phyloP scores from a whole-genome alignment of 2,113 vertebrate species.

The Colossoma macropomum region DNA sequence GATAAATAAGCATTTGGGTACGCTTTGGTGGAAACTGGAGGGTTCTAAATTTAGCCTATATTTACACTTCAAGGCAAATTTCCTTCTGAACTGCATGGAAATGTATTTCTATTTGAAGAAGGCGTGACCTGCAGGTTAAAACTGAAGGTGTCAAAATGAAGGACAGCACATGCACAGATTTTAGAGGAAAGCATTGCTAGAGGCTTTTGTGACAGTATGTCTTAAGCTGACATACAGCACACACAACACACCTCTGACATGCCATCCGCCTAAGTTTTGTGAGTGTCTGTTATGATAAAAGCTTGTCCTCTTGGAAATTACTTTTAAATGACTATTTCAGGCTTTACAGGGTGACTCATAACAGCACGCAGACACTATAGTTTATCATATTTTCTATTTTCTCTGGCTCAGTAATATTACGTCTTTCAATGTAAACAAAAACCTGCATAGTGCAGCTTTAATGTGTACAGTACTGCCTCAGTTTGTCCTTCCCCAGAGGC shows the following conservation, averaged over 20 bases:
- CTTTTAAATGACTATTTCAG: no score
- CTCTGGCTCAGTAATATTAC: no score
- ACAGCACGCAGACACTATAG: no score
- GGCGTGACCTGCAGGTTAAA: slow-evolving; percentile 16
- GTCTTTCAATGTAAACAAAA: no score
- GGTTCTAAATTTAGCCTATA: not conserved
- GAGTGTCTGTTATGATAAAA: slow-evolving; percentile 5
- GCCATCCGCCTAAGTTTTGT: not conserved
- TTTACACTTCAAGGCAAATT: not conserved
- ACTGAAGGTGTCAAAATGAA: slow-evolving; percentile 12
- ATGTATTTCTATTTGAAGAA: slow-evolving; percentile 13
- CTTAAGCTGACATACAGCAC: not conserved
- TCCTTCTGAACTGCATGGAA: not conserved
- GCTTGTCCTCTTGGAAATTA: slow-evolving; percentile 24
- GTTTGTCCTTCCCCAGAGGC: no score
- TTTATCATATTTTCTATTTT: no score
- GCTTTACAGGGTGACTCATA: no score
- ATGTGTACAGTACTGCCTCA: no score
- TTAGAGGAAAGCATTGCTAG: not conserved
- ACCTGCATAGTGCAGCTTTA: no score
- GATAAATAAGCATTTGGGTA: not conserved
- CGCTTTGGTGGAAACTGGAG: not conserved
- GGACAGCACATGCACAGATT: slow-evolving; percentile 16
- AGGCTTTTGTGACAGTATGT: not conserved
- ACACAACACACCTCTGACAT: slow-evolving; percentile 2